Base-by-base conservation (phyloP, 2,888 invertebrate species). In the Microplitis deprimator region DNA sequence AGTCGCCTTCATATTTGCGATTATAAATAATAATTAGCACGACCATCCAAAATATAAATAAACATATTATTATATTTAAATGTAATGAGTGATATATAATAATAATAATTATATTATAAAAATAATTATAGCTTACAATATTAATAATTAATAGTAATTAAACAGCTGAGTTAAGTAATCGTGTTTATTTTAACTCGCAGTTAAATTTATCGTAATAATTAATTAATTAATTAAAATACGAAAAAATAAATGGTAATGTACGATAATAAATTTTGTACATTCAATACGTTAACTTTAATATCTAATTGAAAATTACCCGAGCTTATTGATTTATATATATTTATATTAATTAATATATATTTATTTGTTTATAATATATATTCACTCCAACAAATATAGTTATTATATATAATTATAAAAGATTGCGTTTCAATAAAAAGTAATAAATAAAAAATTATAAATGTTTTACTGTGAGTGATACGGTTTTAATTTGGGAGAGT, bases 211-310 rank as follows among this genome's bases (percentile, higher is more conserved):
- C 29, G 13, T 41, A 62, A 62, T 62, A n/a, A 68, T 61, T 62
- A 69, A 75, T 69, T 16, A 41, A 38, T 38, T 72, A 72, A 61
- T 62, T 6, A 41, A n/a, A 76, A 78, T 70, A 76, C 73, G 65
- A 75, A 78, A 76, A 73, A 77, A 78, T 75, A 71, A 77, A 73
- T 67, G 59, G 38, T 78, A 85, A 84, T 85, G 87, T 86, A 88
- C 86, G 84, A 84, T 82, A 84, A 85, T 83, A 81, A 87, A 85
- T 80, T 85, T 84, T 86, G 84, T 86, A 84, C 84, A 85, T 83
- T 81, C 81, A 83, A 83, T 83, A 85, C 84, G 84, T 85, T 83
- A 82, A 85, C 85, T 83, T 73, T 40, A 50, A 41, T 74, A 73
- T 80, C 72, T 79, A 77, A 76, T 79, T 79, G 60, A 73, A 61